Percentiles rank a stretch among this genome's conserved stretches.
Evolutionary conservation across 2,888 invertebrate genomes (phyloP).

Genomic region (Dicyrtoma fusca): DNA sequence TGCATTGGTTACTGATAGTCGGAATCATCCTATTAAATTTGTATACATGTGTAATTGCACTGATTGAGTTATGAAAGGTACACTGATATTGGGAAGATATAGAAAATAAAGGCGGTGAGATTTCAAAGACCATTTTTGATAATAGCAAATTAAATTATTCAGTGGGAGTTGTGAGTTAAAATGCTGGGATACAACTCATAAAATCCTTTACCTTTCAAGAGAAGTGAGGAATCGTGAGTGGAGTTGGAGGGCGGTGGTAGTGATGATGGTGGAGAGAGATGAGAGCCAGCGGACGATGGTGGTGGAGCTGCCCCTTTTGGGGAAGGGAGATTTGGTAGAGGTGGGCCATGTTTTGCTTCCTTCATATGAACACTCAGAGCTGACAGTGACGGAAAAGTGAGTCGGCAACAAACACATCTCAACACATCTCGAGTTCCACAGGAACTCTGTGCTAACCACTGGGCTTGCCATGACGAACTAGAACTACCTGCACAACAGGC

Average conservation of each 20-base stretch:
- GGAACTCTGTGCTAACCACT: constrained; percentile 95
- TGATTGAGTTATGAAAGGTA: not conserved
- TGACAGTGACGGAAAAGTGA: constrained; percentile 91
- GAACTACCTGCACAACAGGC: constrained; percentile 45
- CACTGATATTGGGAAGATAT: too few relatives aligned
- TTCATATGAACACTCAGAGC: constrained; percentile 97
- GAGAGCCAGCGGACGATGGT: constrained; percentile 62
- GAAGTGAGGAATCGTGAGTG: constrained; percentile 52
- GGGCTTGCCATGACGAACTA: constrained; percentile 84
- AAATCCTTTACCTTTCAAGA: constrained; percentile 54
- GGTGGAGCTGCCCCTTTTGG: constrained; percentile 65
- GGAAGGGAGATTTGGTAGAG: constrained; percentile 48
- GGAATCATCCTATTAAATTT: too few relatives aligned
- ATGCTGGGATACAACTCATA: not conserved
- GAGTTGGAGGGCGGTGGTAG: constrained; percentile 61
- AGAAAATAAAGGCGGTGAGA: constrained; percentile 1
- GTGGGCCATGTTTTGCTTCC: constrained; percentile 87
- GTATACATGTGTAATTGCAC: not conserved
- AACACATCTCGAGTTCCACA: constrained; percentile 94
- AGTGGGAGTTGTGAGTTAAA: not conserved
- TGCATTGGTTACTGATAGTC: too few relatives aligned
- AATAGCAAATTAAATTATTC: constrained; percentile 32
- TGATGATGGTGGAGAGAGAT: constrained; percentile 65
- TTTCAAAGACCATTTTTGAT: constrained; percentile 10
- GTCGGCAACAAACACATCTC: constrained; percentile 98